Evolutionary conservation across 2,113 vertebrate genomes (phyloP), one percentile per base, ranked within the genome.

Genomic region (Setophaga coronata): DNA sequence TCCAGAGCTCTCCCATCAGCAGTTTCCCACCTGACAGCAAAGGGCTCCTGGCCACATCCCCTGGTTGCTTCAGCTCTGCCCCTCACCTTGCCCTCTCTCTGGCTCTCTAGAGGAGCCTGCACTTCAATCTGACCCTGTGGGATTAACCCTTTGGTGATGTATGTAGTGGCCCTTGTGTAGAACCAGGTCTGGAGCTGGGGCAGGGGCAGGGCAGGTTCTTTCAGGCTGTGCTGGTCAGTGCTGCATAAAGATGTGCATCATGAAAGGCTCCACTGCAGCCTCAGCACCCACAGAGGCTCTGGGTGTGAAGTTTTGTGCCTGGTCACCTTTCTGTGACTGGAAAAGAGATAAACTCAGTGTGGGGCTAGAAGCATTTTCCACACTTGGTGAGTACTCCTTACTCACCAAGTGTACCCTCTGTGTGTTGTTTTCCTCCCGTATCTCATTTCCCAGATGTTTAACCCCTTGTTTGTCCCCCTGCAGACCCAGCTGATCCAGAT

Each of bases 401-500:
- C 47, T 58, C 47, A 57, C 69, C 28, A 29, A 25, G 60, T 47
- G 24, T 8, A 24, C 38, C 50, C 64, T 72, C 14, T 67, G 79
- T 64, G 90, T 45, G 2, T 26, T 65, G 56, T 80, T 82, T n/a
- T 26, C 23, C 14, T 29, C 23, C 33, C 15, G 16, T 16, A 3
- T 23, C 51, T 58, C 66, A 3, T 28, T 60, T 51, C 18, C 24
- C 1, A 3, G 14, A 2, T 45, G 13, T 25, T 69, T 54, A 72
- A 67, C 38, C 12, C 34, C 51, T 72, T 1, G 0, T 34, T 24
- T 76, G 36, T 94, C 47, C 15, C 43, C 36, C 72, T 48, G n/a
- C 97, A 99, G 99, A 99, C 99, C 9, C 99, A 99, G 97, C 98
- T 99, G n/a, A 99, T 99, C 67, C 99, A 99, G 96, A 99, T 99